Evolutionary conservation across 2,888 invertebrate species (phyloP).

Genomic region (Drosophila nr. fundita): DNA sequence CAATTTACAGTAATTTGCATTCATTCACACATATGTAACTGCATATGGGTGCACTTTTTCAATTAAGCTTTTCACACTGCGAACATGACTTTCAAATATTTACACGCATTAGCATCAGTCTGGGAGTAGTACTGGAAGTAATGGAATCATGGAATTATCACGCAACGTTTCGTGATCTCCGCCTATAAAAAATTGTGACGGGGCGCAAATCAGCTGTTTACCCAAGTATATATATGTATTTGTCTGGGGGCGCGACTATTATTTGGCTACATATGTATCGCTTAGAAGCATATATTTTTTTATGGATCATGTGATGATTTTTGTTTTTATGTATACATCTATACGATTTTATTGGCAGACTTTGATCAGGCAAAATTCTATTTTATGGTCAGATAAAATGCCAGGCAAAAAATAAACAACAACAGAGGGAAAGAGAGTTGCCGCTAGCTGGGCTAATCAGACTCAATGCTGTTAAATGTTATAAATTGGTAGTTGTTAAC

Average conservation of each 20-base stretch:
- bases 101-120: slow-evolving; percentile 23
- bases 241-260: slow-evolving; percentile 58
- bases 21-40: slow-evolving; percentile 1
- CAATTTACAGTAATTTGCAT: slow-evolving; percentile 20
- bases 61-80: slow-evolving; percentile 37
- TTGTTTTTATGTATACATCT: slow-evolving; percentile 9
- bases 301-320: slow-evolving; percentile 68
- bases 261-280: slow-evolving; percentile 2
- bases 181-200: slow-evolving; percentile 15
- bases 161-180: slow-evolving; percentile 52
- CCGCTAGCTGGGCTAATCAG: slow-evolving; percentile 6
- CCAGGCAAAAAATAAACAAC: slow-evolving; percentile 12
- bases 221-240: background rate
- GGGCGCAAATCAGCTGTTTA: slow-evolving; percentile 64
- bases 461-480: slow-evolving; percentile 1
- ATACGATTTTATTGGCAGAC: slow-evolving; percentile 51
- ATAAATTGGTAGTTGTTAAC: background rate
- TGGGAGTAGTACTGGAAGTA: slow-evolving; percentile 37
- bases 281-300: slow-evolving; percentile 11
- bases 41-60: slow-evolving; percentile 23
- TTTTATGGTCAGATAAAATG: slow-evolving; percentile 67
- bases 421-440: background rate
- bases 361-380: slow-evolving; percentile 50
- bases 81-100: slow-evolving; percentile 33
- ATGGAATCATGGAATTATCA: slow-evolving; percentile 54